A percentile compares a stretch with the other conserved stretches of the same genome.
These are phyloP conservation scores for Baronia brevicornis DNA, from an alignment of 2,888 invertebrate species.

Conservation along the genomic window DNA sequence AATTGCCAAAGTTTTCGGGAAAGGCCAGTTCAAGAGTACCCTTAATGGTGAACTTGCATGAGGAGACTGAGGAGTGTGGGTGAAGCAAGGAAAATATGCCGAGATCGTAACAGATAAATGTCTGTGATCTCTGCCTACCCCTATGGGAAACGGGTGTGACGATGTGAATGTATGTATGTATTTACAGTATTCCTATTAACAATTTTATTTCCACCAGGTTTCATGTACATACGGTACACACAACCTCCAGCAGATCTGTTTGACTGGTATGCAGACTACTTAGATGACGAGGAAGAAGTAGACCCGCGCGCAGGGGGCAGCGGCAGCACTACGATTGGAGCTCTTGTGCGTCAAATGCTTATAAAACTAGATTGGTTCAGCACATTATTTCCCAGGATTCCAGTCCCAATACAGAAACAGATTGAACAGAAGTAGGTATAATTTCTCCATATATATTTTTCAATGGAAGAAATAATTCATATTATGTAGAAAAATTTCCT, in stretches of 20 bases:
- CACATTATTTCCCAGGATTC: constrained; percentile 98
- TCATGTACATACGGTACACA: constrained; percentile 91
- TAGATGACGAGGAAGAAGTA: constrained; percentile 97
- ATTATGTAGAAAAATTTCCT: no score
- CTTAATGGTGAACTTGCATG: no score
- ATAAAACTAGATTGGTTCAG: constrained; percentile 99
- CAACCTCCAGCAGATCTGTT: constrained; percentile 97
- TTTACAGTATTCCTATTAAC: not conserved
- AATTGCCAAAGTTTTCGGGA: no score
- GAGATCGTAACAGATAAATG: no score
- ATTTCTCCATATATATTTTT: constrained; percentile 14
- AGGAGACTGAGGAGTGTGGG: no score
- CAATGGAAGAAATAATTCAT: no score
- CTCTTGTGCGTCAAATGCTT: constrained; percentile 92
- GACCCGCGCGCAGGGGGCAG: constrained; percentile 99
- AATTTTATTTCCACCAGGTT: constrained; percentile 54
- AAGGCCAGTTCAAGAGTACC: no score
- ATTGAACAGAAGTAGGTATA: constrained; percentile 82
- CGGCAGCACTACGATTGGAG: constrained; percentile 92
- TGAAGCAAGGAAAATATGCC: no score
- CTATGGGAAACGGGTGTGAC: no score
- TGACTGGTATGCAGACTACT: constrained; percentile 97
- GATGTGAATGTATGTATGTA: no score
- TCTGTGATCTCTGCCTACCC: no score
- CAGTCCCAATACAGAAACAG: constrained; percentile 97